Evolutionary conservation across 2,113 vertebrate species (phyloP), one percentile per base, ranked within the genome.

Genomic region (Rhineura floridana): DNA sequence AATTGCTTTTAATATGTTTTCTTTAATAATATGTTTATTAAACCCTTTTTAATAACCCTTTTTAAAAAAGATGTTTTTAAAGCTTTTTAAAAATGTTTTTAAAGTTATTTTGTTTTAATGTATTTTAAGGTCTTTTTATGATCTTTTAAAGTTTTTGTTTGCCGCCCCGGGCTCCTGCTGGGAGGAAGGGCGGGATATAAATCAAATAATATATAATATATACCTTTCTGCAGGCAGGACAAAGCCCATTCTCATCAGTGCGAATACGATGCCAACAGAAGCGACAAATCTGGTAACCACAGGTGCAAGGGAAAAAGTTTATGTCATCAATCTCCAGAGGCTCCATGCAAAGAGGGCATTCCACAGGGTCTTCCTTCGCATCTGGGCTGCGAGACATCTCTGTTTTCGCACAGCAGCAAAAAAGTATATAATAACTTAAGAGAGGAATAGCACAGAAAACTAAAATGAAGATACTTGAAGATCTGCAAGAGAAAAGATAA

Each of bases 191-290:
- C n/a, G n/a, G n/a, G n/a, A n/a, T n/a, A n/a, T n/a, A n/a, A n/a
- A n/a, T n/a, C n/a, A n/a, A n/a, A n/a, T n/a, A n/a, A n/a, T n/a
- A n/a, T n/a, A n/a, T n/a, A n/a, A n/a, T n/a, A 88, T 88, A 95
- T 96, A 99, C 99, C 98, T 99, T 99, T 98, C 99, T 98, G 96
- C 99, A 99, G 93, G 99, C 99, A 93, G 99, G 99, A 96, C 99
- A 99, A 94, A 99, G 99, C 92, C 99, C 99, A 84, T 99, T 99
- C 96, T 99, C 98, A 91, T 99, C 99, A 97, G 99, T 99, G 96
- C 99, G 98, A 94, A 99, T 99, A 95, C 99, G 98, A 95, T 99
- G 99, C 99, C 99, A 99, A 97, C 99, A 99, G 96, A 99, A 99
- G 93, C 99, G 98, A 96, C 99, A 99, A 91, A 99, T 99, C 97